Conservation (phyloP, 92 coral and sea anemone genomes). For the Meandrina meandrites region DNA sequence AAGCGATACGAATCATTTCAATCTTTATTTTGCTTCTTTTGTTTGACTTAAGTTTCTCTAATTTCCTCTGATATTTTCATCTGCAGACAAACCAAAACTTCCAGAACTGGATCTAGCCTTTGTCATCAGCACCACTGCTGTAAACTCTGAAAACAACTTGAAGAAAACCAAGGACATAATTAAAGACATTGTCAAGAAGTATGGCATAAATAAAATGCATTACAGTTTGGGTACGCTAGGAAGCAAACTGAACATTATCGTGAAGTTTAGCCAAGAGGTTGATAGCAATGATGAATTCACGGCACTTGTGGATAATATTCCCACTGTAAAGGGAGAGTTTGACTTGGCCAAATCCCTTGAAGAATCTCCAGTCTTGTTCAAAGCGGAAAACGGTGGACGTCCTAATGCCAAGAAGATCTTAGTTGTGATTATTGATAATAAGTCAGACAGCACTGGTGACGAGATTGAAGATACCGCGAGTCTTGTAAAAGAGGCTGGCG, state of each 20-base stretch:
- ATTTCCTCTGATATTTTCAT: neutral
- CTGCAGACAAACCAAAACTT: slow-evolving; percentile 34
- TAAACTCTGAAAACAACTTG: slow-evolving; percentile 47
- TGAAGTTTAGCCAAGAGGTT: slow-evolving; percentile 52
- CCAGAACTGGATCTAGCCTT: slow-evolving; percentile 58
- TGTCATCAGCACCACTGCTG: slow-evolving; percentile 47
- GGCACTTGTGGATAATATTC: slow-evolving; percentile 33
- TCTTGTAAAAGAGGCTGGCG: slow-evolving; percentile 55
- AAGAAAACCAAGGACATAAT: slow-evolving; percentile 65
- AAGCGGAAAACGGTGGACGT: slow-evolving; percentile 65
- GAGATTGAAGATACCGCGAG: slow-evolving; percentile 64
- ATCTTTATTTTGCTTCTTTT: neutral
- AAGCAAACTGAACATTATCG: slow-evolving; percentile 35
- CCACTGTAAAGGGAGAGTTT: slow-evolving; percentile 51
- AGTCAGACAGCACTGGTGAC: slow-evolving; percentile 63
- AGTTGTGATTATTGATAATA: slow-evolving; percentile 75
- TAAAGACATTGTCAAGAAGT: slow-evolving; percentile 63
- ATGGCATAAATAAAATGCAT: slow-evolving; percentile 61
- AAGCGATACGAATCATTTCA: neutral
- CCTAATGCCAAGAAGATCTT: slow-evolving; percentile 85
- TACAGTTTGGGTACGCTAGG: slow-evolving; percentile 56
- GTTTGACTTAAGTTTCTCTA: neutral
- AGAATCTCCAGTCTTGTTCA: slow-evolving; percentile 62
- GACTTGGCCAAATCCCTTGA: slow-evolving; percentile 66
- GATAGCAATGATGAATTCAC: slow-evolving; percentile 39